Evolutionary conservation across 1,140 invertebrate species (phyloP).

Genomic region (Drosophila triauraria): DNA sequence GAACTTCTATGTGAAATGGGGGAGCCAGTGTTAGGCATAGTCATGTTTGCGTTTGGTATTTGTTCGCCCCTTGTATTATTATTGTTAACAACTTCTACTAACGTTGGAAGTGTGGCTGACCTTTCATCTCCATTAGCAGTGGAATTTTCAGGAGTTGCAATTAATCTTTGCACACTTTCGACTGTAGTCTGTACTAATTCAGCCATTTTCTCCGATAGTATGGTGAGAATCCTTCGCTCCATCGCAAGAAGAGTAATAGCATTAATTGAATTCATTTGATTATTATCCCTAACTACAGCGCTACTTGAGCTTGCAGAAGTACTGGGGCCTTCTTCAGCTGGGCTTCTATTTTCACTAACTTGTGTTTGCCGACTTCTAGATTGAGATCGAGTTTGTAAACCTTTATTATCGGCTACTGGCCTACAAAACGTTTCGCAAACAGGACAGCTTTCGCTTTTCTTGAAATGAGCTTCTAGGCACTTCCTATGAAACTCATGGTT

Average conservation of each 20-base stretch:
- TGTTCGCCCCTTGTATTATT: not conserved
- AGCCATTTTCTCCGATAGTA: not conserved
- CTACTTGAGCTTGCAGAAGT: not conserved
- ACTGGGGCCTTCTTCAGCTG: not conserved
- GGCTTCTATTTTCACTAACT: not conserved
- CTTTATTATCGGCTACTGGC: not conserved
- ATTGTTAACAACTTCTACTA: not conserved
- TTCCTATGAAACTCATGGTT: slow-evolving; percentile 1
- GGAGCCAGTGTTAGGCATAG: not conserved
- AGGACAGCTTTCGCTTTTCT: not conserved
- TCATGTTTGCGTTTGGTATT: not conserved
- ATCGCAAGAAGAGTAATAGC: not conserved
- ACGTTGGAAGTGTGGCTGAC: not conserved
- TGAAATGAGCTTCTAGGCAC: not conserved
- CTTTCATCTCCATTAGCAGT: not conserved
- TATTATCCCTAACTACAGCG: not conserved
- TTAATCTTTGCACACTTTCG: not conserved
- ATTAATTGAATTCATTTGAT: not conserved
- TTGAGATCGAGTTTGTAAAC: not conserved
- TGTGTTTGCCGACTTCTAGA: slow-evolving; percentile 3
- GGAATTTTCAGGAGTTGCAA: not conserved
- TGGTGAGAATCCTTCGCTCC: not conserved
- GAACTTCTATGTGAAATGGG: not conserved
- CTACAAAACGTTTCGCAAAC: not conserved
- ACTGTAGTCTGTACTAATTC: not conserved